A percentile compares a stretch with the other conserved stretches of the same genome.
Evolutionary conservation across 2,113 vertebrate species (phyloP).

Genomic region (Elgaria multicarinata): DNA sequence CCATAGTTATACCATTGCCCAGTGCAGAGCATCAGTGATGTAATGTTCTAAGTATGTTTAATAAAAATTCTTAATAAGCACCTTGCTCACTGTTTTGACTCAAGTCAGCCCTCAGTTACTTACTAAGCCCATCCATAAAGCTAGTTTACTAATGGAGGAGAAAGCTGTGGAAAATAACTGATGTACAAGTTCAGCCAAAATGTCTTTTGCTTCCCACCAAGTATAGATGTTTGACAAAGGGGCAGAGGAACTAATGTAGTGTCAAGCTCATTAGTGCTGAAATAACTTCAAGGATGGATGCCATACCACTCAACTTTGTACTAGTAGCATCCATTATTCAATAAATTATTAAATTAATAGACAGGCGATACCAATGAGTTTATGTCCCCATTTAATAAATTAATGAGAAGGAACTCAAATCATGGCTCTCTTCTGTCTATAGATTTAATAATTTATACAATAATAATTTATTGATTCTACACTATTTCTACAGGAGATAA

Average conservation of each 20-base stretch:
- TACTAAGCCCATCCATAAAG: not conserved
- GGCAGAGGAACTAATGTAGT: conserved; percentile 44
- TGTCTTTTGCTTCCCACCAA: conserved; percentile 14
- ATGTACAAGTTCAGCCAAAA: not conserved
- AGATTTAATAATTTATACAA: conserved; percentile 73
- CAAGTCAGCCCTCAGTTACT: not conserved
- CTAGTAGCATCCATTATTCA: conserved; percentile 67
- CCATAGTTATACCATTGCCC: not conserved
- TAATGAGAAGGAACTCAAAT: conserved; percentile 65
- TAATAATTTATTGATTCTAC: conserved; percentile 71
- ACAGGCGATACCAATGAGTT: conserved; percentile 51
- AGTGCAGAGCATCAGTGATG: not conserved
- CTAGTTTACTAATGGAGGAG: conserved; percentile 8
- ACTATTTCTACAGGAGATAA: conserved; percentile 64
- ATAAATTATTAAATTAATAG: conserved; percentile 74
- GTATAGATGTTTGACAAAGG: conserved; percentile 52
- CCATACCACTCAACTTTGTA: conserved; percentile 44
- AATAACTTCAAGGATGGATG: conserved; percentile 57
- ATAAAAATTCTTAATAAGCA: not conserved
- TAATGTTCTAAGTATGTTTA: not conserved
- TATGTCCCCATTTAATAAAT: conserved; percentile 69
- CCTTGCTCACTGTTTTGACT: not conserved
- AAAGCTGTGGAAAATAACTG: conserved; percentile 31
- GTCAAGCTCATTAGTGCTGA: conserved; percentile 62
- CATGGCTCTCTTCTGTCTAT: conserved; percentile 63